These are phyloP conservation scores for Deilephila porcellus DNA, from an alignment of 2,888 invertebrate genomes.

Conservation along the genomic window DNA sequence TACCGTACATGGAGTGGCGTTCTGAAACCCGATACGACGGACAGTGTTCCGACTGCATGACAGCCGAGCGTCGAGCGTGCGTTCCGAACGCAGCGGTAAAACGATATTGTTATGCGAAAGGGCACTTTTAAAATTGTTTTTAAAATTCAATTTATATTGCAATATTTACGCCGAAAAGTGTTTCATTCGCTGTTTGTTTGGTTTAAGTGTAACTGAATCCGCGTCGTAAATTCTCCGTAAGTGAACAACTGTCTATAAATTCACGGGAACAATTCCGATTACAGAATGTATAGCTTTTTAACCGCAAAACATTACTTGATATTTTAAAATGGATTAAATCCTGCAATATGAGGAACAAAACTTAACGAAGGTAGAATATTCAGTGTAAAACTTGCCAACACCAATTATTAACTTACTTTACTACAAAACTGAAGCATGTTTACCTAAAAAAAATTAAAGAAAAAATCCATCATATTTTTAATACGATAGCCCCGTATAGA, in stretches of 20 bases:
- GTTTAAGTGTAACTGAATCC: neutral
- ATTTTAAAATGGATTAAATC: neutral
- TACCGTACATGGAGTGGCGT: slow-evolving; percentile 41
- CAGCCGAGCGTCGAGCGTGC: slow-evolving; percentile 38
- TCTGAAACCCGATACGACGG: slow-evolving; percentile 52
- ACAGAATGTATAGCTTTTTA: neutral
- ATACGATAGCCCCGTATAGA: slow-evolving; percentile 17
- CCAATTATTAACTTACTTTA: no score
- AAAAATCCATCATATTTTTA: neutral
- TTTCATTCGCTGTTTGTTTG: neutral
- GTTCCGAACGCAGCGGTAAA: slow-evolving; percentile 29
- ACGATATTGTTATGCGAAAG: slow-evolving; percentile 34
- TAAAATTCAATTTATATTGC: slow-evolving; percentile 27
- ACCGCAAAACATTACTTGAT: no score
- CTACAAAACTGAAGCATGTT: neutral
- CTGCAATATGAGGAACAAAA: neutral
- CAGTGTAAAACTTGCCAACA: neutral
- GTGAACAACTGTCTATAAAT: neutral
- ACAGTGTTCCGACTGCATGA: slow-evolving; percentile 44
- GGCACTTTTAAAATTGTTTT: slow-evolving; percentile 33
- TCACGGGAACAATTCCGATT: neutral
- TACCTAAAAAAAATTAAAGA: neutral
- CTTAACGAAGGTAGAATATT: neutral
- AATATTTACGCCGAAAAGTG: slow-evolving; percentile 28
- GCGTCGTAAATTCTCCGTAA: neutral